Percentiles rank a stretch among this genome's conserved stretches.
These are phyloP conservation scores for Tyrannus savana DNA, from an alignment of 2,113 vertebrate species.

Conservation along the genomic window DNA sequence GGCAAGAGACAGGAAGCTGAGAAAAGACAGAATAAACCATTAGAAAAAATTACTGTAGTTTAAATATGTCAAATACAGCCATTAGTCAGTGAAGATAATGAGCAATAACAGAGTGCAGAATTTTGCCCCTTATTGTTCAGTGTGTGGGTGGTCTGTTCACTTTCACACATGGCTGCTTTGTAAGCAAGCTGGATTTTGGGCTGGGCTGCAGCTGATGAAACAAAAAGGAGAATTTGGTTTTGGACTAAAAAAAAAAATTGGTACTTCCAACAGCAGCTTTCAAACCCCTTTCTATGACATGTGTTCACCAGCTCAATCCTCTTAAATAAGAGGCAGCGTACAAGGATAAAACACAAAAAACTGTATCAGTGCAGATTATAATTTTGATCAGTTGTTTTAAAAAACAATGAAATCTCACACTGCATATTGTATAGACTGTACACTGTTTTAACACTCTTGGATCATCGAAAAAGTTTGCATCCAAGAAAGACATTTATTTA, in stretches of 20 bases:
- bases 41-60: neutral
- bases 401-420: neutral
- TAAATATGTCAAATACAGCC: neutral
- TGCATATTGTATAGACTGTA: neutral
- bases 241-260: neutral
- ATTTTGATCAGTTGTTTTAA: neutral
- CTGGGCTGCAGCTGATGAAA: neutral
- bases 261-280: neutral
- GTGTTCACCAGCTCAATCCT: neutral
- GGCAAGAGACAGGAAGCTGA: neutral
- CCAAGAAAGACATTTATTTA: neutral
- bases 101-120: neutral
- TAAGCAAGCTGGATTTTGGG: neutral
- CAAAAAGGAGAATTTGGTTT: neutral
- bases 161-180: neutral
- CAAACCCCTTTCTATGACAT: neutral
- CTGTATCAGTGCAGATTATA: neutral
- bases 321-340: neutral
- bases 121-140: neutral
- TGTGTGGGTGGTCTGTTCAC: neutral
- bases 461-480: neutral
- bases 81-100: neutral
- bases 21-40: neutral
- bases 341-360: neutral
- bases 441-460: neutral